These are phyloP conservation scores for Rallus crepitans DNA, from an alignment of 2,797 vertebrate species.

Conservation along the genomic window DNA sequence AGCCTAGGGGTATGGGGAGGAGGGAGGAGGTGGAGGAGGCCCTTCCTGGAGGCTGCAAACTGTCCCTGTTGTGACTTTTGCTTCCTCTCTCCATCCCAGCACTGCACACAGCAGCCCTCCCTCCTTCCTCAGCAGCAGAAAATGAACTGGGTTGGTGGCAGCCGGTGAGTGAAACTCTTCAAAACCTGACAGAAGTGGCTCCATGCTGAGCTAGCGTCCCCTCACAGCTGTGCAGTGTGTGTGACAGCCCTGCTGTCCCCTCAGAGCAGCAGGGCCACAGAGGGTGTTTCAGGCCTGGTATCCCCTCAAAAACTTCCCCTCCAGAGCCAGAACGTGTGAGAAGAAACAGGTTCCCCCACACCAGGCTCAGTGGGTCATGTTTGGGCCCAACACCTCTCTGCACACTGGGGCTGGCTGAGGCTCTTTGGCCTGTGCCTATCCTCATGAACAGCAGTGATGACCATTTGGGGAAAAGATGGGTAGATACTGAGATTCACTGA, in stretches of 20 bases:
- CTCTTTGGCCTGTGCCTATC: fast-evolving
- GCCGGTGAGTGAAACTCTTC: conserved; percentile 72
- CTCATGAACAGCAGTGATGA: not conserved
- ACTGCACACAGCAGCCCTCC: fast-evolving
- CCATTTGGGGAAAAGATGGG: not conserved
- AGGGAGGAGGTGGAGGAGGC: not conserved
- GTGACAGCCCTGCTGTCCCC: not conserved
- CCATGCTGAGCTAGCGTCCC: not conserved
- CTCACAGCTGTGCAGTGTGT: not conserved
- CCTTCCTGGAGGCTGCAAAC: not conserved
- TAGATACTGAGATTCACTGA: not conserved
- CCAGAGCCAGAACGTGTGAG: not conserved
- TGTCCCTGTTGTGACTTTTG: not conserved
- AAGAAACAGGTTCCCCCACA: not conserved
- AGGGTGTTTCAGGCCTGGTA: fast-evolving
- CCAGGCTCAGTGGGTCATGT: fast-evolving
- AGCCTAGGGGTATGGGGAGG: not conserved
- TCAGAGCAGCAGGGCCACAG: fast-evolving
- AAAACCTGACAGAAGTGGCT: not conserved
- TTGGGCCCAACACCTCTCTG: not conserved
- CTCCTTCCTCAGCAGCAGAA: not conserved
- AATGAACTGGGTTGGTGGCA: conserved; percentile 85
- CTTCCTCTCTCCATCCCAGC: fast-evolving
- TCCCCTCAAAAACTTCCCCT: not conserved
- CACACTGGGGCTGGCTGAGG: not conserved